These are phyloP conservation scores for Petrocephalus sullivani DNA, from an alignment of 2,797 vertebrate genomes.

Conservation along the genomic window DNA sequence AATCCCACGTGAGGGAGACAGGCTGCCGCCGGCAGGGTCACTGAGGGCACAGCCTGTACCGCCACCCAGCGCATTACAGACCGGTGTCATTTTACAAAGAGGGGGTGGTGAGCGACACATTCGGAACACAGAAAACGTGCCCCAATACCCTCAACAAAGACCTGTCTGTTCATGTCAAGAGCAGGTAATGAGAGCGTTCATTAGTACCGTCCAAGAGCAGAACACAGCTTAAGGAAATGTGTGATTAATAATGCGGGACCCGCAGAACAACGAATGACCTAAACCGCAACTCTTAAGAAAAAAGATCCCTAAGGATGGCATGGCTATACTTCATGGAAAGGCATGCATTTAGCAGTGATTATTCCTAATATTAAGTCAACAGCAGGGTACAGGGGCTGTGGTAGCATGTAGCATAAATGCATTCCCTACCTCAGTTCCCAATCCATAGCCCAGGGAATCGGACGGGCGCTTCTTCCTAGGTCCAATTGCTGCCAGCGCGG, in stretches of 20 bases:
- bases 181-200: background rate
- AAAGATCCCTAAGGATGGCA: background rate
- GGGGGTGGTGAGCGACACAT: background rate
- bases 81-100: background rate
- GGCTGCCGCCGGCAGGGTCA: background rate
- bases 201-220: background rate
- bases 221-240: background rate
- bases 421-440: conserved; percentile 63
- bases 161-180: background rate
- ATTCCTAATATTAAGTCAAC: background rate
- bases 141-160: background rate
- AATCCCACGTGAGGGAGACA: conserved; percentile 6
- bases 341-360: background rate
- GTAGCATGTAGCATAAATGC: conserved; percentile 17
- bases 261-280: background rate
- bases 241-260: background rate
- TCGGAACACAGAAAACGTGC: background rate
- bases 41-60: background rate
- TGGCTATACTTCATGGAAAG: background rate
- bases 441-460: conserved; percentile 49
- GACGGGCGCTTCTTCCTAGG: conserved; percentile 80
- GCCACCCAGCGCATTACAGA: background rate
- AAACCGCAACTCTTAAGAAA: background rate
- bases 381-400: background rate
- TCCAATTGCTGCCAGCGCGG: conserved; percentile 88